Evolutionary conservation across 2,113 vertebrate genomes (phyloP).

Genomic region (Dasyornis broadbenti): DNA sequence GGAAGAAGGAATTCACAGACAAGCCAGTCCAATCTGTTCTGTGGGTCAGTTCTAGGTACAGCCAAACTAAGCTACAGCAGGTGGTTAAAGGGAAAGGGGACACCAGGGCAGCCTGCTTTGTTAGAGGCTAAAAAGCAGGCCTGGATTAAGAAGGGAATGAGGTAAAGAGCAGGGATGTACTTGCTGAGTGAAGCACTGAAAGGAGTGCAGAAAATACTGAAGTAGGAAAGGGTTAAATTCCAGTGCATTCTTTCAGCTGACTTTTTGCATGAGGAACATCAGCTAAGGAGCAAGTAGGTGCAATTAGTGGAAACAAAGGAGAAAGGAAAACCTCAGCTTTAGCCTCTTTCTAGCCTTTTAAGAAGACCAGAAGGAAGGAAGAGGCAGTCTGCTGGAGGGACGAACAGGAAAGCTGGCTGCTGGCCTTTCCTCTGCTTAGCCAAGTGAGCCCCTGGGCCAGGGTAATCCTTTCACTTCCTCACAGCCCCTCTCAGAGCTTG

Average conservation of each 20-base stretch:
- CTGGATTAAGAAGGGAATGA: not conserved
- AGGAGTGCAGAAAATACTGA: not conserved
- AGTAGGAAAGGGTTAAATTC: not conserved
- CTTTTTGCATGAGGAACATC: not conserved
- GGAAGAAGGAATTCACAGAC: not conserved
- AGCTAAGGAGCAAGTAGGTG: not conserved
- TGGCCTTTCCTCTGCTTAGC: not conserved
- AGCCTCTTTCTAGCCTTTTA: not conserved
- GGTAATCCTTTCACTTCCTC: not conserved
- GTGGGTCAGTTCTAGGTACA: not conserved
- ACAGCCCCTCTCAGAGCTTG: not conserved
- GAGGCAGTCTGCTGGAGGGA: not conserved
- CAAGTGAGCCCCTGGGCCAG: not conserved
- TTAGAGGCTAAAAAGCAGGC: not conserved
- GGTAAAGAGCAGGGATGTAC: not conserved
- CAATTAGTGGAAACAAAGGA: not conserved
- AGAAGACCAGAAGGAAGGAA: conserved; percentile 1
- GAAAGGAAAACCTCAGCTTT: not conserved
- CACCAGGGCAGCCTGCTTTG: not conserved
- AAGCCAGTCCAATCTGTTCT: not conserved
- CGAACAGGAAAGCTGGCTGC: not conserved
- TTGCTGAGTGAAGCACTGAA: not conserved
- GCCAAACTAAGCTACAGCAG: not conserved
- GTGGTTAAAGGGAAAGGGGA: not conserved
- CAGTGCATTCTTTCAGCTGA: not conserved